A percentile compares a stretch with the other conserved stretches of the same genome.
These are phyloP conservation scores for Nycteola revayana DNA, from an alignment of 2,888 invertebrate species.

Conservation along the genomic window DNA sequence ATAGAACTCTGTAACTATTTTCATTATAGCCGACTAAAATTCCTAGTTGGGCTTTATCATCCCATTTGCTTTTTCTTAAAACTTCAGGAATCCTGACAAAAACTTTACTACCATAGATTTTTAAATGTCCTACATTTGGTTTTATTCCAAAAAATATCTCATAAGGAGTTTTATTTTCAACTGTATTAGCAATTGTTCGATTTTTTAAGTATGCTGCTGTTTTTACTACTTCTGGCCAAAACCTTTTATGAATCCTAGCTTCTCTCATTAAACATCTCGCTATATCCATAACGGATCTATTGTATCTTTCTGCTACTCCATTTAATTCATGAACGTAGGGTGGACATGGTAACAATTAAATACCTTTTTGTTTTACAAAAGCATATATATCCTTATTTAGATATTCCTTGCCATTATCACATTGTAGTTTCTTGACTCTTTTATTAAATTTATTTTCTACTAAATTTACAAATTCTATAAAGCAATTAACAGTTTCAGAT, in stretches of 20 bases:
- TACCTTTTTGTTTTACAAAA: slow-evolving; percentile 29
- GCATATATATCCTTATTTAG: slow-evolving; percentile 26
- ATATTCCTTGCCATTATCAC: slow-evolving; percentile 34
- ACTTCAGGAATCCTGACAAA: slow-evolving; percentile 37
- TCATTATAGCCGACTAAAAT: slow-evolving; percentile 34
- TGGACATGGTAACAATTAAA: slow-evolving; percentile 29
- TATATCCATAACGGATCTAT: slow-evolving; percentile 30
- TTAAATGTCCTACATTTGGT: slow-evolving; percentile 26
- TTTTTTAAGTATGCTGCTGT: slow-evolving; percentile 34
- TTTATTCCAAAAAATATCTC: slow-evolving; percentile 21
- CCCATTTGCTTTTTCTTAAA: slow-evolving; percentile 33
- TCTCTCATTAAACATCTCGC: slow-evolving; percentile 29
- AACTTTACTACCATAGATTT: slow-evolving; percentile 35
- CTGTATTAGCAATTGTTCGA: slow-evolving; percentile 33
- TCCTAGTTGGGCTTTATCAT: slow-evolving; percentile 29
- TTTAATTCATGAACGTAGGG: no score
- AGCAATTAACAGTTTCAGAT: slow-evolving; percentile 18
- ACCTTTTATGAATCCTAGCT: slow-evolving; percentile 27
- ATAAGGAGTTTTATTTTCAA: slow-evolving; percentile 34
- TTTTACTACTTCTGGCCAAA: slow-evolving; percentile 33
- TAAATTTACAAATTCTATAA: slow-evolving; percentile 26
- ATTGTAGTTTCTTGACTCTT: slow-evolving; percentile 27
- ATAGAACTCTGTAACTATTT: slow-evolving; percentile 32
- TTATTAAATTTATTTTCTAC: slow-evolving; percentile 23
- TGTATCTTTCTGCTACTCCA: slow-evolving; percentile 33